phyloP scores from a whole-genome alignment of 1,140 invertebrate genomes.

The Asobara japonica region DNA sequence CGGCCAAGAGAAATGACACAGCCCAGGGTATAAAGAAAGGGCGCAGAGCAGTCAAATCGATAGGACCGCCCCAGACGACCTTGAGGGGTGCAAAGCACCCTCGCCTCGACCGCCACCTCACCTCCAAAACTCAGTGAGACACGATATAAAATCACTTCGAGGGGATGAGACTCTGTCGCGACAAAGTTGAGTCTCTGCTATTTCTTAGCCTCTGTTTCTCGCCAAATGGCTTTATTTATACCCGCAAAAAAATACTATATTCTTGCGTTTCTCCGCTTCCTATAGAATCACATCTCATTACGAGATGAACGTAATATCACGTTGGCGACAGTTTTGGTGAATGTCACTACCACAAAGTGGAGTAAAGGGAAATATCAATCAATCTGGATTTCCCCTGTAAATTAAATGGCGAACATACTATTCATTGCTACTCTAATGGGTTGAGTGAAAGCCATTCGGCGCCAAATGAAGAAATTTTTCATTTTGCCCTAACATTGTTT shows the following conservation, averaged over 20 bases:
- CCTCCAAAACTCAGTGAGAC: constrained; percentile 46
- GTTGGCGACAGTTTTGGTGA: too few relatives aligned
- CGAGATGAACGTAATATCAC: too few relatives aligned
- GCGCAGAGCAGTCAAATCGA: constrained; percentile 50
- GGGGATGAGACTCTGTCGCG: not conserved
- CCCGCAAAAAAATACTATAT: not conserved
- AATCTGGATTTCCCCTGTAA: too few relatives aligned
- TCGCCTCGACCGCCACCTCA: constrained; percentile 39
- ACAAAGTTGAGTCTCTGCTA: not conserved
- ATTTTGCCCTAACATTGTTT: too few relatives aligned
- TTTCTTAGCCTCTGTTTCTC: not conserved
- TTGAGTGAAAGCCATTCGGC: too few relatives aligned
- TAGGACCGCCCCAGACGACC: constrained; percentile 61
- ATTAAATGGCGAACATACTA: too few relatives aligned
- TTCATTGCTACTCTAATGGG: too few relatives aligned
- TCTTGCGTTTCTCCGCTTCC: not conserved
- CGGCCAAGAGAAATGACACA: not conserved
- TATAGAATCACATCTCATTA: too few relatives aligned
- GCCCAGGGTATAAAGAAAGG: constrained; percentile 15
- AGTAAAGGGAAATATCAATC: too few relatives aligned
- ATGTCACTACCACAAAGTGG: too few relatives aligned
- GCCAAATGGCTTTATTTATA: not conserved
- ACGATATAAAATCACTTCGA: not conserved
- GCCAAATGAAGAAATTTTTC: too few relatives aligned
- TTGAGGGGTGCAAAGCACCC: constrained; percentile 43